phyloP scores from a whole-genome alignment of 2,113 vertebrate species.

The Ivindomyrus marchei region DNA sequence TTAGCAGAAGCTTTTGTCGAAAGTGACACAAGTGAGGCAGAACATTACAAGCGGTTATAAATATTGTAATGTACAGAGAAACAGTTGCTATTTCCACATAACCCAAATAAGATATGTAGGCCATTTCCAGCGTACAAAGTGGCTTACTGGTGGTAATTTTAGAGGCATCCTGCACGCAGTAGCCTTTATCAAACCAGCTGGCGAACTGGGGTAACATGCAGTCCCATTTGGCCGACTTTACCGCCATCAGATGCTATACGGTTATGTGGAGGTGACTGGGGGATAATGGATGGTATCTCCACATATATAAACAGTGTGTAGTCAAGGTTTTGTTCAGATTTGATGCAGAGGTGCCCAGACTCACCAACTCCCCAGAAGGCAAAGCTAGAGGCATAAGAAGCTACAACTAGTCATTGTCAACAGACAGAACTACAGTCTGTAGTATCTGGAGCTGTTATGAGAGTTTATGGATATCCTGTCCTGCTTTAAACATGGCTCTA shows the following conservation, averaged over 20 bases:
- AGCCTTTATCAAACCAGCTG: background rate
- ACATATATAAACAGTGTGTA: background rate
- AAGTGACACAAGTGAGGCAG: background rate
- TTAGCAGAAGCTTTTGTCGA: background rate
- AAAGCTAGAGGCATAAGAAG: background rate
- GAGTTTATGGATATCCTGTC: background rate
- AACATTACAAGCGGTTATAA: background rate
- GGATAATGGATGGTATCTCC: background rate
- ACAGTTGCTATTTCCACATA: background rate
- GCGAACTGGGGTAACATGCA: background rate
- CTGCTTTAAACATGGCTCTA: background rate
- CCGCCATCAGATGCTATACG: background rate
- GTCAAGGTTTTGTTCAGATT: background rate
- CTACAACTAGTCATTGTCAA: background rate
- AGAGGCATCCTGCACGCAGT: background rate
- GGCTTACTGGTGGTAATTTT: background rate
- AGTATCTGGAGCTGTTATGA: background rate
- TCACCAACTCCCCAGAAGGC: background rate
- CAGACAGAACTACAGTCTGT: background rate
- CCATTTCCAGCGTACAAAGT: background rate
- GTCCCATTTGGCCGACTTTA: background rate
- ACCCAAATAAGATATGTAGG: background rate
- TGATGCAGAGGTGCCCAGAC: background rate
- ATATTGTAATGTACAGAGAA: background rate
- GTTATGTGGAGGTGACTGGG: background rate